These are phyloP conservation scores for Cinclus mexicanus DNA, from an alignment of 2,113 vertebrate species.

Conservation along the genomic window DNA sequence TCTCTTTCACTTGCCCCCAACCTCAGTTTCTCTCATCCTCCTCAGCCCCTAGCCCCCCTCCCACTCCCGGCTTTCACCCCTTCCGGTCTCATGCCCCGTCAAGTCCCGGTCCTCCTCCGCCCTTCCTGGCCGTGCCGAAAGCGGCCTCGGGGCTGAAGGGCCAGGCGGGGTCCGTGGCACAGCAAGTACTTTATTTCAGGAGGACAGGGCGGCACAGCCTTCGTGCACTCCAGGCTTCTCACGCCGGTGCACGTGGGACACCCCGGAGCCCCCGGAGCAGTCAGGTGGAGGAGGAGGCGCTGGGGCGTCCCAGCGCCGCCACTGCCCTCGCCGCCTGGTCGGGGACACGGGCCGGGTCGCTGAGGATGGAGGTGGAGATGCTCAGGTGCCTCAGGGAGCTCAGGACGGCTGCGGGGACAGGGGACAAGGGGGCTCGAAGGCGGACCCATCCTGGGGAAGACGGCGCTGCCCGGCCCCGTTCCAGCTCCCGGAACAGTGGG, in stretches of 20 bases:
- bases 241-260: background rate
- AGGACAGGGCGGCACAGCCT: background rate
- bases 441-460: background rate
- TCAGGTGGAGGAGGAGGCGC: background rate
- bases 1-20: too few relatives aligned
- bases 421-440: background rate
- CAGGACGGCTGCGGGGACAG: conserved; percentile 80
- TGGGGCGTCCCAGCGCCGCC: conserved; percentile 54
- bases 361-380: conserved; percentile 90
- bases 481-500: fast-evolving
- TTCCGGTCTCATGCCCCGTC: too few relatives aligned
- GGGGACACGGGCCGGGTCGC: conserved; percentile 83
- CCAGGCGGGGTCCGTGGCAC: background rate
- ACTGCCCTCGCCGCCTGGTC: conserved; percentile 89
- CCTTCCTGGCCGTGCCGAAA: background rate
- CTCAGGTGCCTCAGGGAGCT: conserved; percentile 93
- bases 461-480: background rate
- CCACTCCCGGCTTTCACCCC: background rate
- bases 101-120: background rate
- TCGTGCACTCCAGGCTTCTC: background rate
- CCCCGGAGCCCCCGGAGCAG: background rate
- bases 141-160: background rate
- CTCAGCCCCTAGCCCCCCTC: fast-evolving
- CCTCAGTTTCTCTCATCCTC: background rate
- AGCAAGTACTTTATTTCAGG: background rate